phyloP scores from a whole-genome alignment of 2,113 vertebrate species.

The Fulmarus glacialis region DNA sequence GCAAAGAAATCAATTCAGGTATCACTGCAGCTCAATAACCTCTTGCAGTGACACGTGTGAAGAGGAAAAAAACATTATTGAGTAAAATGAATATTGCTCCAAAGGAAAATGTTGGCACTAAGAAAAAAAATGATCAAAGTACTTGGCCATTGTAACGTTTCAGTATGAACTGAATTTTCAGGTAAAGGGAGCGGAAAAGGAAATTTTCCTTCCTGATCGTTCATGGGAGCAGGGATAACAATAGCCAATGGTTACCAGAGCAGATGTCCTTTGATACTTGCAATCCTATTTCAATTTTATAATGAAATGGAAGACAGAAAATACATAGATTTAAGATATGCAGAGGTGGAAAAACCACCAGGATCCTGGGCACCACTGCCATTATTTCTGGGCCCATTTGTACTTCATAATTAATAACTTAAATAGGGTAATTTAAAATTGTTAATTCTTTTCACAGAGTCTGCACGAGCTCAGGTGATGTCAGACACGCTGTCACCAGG shows the following conservation, averaged over 20 bases:
- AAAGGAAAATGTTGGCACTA: not conserved
- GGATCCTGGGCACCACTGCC: slow-evolving; percentile 8
- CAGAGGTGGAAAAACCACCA: slow-evolving; percentile 8
- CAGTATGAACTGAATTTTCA: slow-evolving; percentile 15
- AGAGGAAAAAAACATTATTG: not conserved
- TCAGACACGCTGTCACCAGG: slow-evolving; percentile 68
- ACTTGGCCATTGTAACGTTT: not conserved
- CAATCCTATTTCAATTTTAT: not conserved
- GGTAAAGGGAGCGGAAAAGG: not conserved
- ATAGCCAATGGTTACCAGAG: not conserved
- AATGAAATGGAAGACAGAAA: not conserved
- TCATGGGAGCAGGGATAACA: not conserved
- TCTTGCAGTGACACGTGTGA: not conserved
- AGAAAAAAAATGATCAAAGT: not conserved
- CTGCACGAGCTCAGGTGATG: slow-evolving; percentile 71
- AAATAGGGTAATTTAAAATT: slow-evolving; percentile 76
- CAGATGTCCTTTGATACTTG: slow-evolving; percentile 6
- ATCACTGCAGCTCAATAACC: not conserved
- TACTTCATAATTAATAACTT: slow-evolving; percentile 73
- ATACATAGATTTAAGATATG: slow-evolving; percentile 18
- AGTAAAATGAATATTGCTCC: not conserved
- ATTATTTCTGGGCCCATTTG: slow-evolving; percentile 25
- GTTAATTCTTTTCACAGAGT: slow-evolving; percentile 74
- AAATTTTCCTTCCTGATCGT: not conserved
- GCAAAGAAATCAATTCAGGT: not conserved